Evolutionary conservation across 2,888 invertebrate genomes (phyloP), one percentile per base, ranked within the genome.

Genomic region (Hydrotaea cyrtoneurina): DNA sequence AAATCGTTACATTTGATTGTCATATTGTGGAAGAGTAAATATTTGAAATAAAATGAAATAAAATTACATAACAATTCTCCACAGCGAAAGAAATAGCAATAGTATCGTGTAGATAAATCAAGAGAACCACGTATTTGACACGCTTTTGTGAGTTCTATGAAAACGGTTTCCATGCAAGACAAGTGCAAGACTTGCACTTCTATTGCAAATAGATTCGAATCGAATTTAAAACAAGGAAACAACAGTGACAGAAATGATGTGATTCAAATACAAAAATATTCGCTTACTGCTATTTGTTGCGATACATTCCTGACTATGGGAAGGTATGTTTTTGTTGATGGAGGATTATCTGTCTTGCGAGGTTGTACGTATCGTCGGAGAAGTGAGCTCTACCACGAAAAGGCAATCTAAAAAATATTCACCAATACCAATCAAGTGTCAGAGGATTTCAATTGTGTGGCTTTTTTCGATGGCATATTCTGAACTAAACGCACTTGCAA

Each of bases 51-150:
- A 23, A 23, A 55, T 21, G 17, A 55, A 66, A 66, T 43, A 19
- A 66, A 66, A 66, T n/a, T 19, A 17, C 36, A 31, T 8, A 11
- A 23, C 13, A 59, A 26, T 26, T 11, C 26, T 26, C n/a, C 17
- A 57, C 23, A 57, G 31, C 23, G 26, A 59, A 31, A 64, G 17
- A 17, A 8, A 36, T 10, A 2, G 21, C 23, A 11, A 21, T 11
- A 66, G 17, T 74, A 23, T 23, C 31, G 46, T 73, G 64, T 55
- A 73, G 66, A 79, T 74, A 82, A 79, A 62, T 76, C 66, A 66
- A 66, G 11, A 19, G 39, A 77, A 73, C 81, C 85, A 85, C 85
- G 85, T 85, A 85, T 85, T 82, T 85, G 85, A 85, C 85, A 85
- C 85, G 85, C 85, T 85, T 85, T 81, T 76, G n/a, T 36, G 43